Conservation (phyloP, 2,113 vertebrate species). For the Ageneiosus marmoratus region DNA sequence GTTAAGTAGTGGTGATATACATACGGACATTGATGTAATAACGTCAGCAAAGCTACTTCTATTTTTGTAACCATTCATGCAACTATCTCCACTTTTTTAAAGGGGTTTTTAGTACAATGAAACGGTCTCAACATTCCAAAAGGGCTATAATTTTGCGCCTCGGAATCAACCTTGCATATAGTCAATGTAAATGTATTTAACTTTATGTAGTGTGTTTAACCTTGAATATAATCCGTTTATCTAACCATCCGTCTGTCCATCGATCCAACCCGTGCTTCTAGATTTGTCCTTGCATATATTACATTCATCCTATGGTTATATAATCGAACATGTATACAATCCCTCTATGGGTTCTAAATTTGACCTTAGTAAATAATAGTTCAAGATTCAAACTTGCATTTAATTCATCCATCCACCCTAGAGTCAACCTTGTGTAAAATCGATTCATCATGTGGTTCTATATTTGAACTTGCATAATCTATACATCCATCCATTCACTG, state of each 20-base stretch:
- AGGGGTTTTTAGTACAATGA: neutral
- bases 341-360: neutral
- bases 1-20: neutral
- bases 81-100: neutral
- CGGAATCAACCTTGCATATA: neutral
- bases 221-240: neutral
- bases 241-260: neutral
- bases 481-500: neutral
- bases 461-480: neutral
- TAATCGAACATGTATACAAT: neutral
- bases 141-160: neutral
- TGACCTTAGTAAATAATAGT: no score
- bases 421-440: neutral
- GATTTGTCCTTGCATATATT: neutral
- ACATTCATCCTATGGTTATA: neutral
- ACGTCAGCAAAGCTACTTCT: neutral
- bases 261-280: neutral
- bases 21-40: neutral
- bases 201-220: neutral
- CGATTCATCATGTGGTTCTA: neutral
- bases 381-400: no score
- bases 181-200: neutral
- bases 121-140: neutral
- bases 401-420: neutral
- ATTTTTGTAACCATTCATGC: neutral